phyloP scores from a whole-genome alignment of 1,140 invertebrate genomes.

The Macrocentrus cingulum region DNA sequence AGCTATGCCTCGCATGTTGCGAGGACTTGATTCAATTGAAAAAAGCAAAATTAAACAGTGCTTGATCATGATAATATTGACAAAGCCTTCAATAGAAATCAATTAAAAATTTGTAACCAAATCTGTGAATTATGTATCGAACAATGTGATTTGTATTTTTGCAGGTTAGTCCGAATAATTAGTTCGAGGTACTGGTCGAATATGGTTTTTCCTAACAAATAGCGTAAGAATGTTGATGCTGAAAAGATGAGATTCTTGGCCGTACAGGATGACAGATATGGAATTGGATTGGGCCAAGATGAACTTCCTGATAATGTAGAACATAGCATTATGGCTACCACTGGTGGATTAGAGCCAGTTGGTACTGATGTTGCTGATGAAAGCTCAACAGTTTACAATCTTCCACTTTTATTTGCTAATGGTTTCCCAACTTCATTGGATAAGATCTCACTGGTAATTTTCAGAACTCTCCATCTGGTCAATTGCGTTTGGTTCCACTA shows the following conservation, averaged over 20 bases:
- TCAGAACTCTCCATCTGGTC: not conserved
- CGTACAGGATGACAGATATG: slow-evolving; percentile 48
- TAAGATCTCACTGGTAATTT: slow-evolving; percentile 61
- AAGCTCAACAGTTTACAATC: slow-evolving; percentile 64
- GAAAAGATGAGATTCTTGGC: slow-evolving; percentile 52
- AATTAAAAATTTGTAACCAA: too few species aligned
- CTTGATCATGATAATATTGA: too few species aligned
- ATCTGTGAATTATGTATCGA: too few species aligned
- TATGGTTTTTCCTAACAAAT: too few species aligned
- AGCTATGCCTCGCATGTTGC: too few species aligned
- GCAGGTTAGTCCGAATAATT: too few species aligned
- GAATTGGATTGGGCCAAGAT: slow-evolving; percentile 43
- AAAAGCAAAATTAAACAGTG: too few species aligned
- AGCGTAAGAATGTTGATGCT: slow-evolving; percentile 30
- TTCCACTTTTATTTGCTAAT: slow-evolving; percentile 70
- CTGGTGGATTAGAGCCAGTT: slow-evolving; percentile 38
- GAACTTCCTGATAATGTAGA: slow-evolving; percentile 38
- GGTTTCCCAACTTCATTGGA: slow-evolving; percentile 70
- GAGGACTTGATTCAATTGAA: too few species aligned
- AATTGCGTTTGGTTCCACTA: too few species aligned
- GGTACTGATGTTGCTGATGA: slow-evolving; percentile 41
- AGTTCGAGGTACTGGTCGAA: too few species aligned
- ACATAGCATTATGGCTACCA: slow-evolving; percentile 44
- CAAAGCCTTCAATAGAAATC: too few species aligned
- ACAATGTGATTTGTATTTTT: too few species aligned